Percentiles rank a stretch among this genome's conserved stretches.
Conservation (phyloP, 2,888 invertebrate species). For the Ophioninae sp. region DNA sequence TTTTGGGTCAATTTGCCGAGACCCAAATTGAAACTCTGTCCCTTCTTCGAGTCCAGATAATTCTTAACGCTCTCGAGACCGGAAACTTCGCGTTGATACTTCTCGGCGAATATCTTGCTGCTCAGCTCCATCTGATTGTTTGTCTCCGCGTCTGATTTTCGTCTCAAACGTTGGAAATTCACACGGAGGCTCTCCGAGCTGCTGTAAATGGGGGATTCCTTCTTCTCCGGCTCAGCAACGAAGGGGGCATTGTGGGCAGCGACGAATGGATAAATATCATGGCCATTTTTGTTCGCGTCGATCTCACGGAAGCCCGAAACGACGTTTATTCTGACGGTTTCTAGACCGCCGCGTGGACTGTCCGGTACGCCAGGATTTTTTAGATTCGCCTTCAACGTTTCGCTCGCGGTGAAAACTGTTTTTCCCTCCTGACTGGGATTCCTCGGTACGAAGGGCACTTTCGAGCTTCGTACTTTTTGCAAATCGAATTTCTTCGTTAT, state of each 20-base stretch:
- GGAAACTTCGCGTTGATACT: slow-evolving; percentile 77
- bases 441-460: slow-evolving; percentile 66
- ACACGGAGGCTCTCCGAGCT: slow-evolving; percentile 76
- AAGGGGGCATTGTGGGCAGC: slow-evolving; percentile 79
- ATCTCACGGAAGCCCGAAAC: slow-evolving; percentile 73
- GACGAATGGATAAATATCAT: slow-evolving; percentile 76
- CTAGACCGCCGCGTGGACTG: slow-evolving; percentile 72
- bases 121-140: slow-evolving; percentile 72
- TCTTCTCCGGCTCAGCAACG: slow-evolving; percentile 74
- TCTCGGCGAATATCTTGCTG: slow-evolving; percentile 75
- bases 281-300: slow-evolving; percentile 74
- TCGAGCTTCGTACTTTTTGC: slow-evolving; percentile 66
- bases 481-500: slow-evolving; percentile 73
- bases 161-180: slow-evolving; percentile 74
- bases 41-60: slow-evolving; percentile 77
- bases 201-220: slow-evolving; percentile 75
- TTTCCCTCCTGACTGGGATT: slow-evolving; percentile 67
- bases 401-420: slow-evolving; percentile 63
- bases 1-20: slow-evolving; percentile 77
- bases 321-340: slow-evolving; percentile 73
- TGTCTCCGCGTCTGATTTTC: slow-evolving; percentile 76
- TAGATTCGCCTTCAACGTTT: slow-evolving; percentile 68
- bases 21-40: slow-evolving; percentile 75
- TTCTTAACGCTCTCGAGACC: slow-evolving; percentile 78
- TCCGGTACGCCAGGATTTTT: slow-evolving; percentile 70